Base-by-base conservation (phyloP, 2,888 invertebrate genomes). In the Drosophila anomalata region DNA sequence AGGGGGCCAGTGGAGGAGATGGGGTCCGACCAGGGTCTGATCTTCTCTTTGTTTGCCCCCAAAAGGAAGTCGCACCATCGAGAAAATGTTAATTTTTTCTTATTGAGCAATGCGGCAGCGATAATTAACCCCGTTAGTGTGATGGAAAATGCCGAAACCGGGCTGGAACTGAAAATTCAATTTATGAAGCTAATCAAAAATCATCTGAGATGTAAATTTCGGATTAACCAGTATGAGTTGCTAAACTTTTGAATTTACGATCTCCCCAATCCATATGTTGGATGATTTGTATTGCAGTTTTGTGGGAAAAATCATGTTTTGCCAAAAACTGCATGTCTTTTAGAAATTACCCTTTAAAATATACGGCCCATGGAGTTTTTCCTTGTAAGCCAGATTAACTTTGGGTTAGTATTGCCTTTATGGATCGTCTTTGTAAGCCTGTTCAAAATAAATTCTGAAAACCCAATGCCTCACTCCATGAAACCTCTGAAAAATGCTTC, bases 81-180 rank as follows among this genome's bases (percentile, higher is more conserved):
- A 52, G 52, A 62, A 80, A 79, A 79, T 87, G 86, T 82, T 79
- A 87, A 85, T 85, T 83, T 87, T 62, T 77, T 61, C 70, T 61
- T 67, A 88, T 83, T 83, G 78, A 61, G 76, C 84, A 84, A 88
- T 78, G 66, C 52, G 70, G 6, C 59, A 7, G 54, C 73, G 81
- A 86, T 84, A 79, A 84, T 88, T 84, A 84, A 88, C 84, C 88
- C 83, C 80, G 75, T 79, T 84, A 69, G 62, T 46, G 70, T 31
- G 73, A 53, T 76, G 87, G 52, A 66, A 72, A 72, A 73, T 66
- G 51, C 65, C 56, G 58, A 57, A 55, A 65, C 47, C 68, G 52
- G 69, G 69, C 73, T 69, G 62, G 62, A 83, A 57, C 75, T 74
- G 51, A 24, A 62, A 62, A 62, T 29, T 61, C 54, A 69, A 69